Evolutionary conservation across 2,888 invertebrate species (phyloP).

Genomic region (Drosophila helvetica): DNA sequence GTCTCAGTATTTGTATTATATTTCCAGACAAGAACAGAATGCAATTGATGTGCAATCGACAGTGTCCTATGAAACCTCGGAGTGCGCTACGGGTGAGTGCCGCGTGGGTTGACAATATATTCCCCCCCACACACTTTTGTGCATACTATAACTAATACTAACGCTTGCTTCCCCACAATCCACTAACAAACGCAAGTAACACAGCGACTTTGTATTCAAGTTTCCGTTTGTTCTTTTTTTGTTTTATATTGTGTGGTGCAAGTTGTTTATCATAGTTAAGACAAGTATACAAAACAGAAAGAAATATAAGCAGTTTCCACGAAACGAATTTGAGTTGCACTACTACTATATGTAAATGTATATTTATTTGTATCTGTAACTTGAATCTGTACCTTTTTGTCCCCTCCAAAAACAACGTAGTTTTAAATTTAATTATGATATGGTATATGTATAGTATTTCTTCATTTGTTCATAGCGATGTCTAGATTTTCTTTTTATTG

Average conservation of each 20-base stretch:
- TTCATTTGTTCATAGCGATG: conserved; percentile 30
- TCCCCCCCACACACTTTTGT: conserved; percentile 25
- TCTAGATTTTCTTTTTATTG: conserved; percentile 32
- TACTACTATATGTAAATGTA: conserved; percentile 10
- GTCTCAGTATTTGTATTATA: background rate
- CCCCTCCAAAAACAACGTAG: conserved; percentile 31
- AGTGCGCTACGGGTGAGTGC: conserved; percentile 83
- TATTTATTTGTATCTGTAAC: conserved; percentile 22
- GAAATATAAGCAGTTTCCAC: conserved; percentile 19
- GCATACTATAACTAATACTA: conserved; percentile 45
- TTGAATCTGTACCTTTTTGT: conserved; percentile 10
- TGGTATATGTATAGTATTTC: conserved; percentile 46
- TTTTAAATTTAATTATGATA: conserved; percentile 42
- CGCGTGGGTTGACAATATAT: background rate
- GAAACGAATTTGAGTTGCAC: conserved; percentile 25
- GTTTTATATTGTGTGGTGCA: conserved; percentile 64
- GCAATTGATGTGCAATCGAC: conserved; percentile 84
- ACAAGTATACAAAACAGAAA: conserved; percentile 27
- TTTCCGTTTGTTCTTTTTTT: background rate
- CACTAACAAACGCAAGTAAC: conserved; percentile 30
- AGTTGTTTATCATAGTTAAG: conserved; percentile 22
- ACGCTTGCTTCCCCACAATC: conserved; percentile 66
- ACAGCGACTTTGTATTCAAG: conserved; percentile 8
- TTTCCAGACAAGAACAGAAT: conserved; percentile 82
- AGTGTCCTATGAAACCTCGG: conserved; percentile 83